phyloP scores from a whole-genome alignment of 2,888 invertebrate genomes.

The Escarpia spicata region DNA sequence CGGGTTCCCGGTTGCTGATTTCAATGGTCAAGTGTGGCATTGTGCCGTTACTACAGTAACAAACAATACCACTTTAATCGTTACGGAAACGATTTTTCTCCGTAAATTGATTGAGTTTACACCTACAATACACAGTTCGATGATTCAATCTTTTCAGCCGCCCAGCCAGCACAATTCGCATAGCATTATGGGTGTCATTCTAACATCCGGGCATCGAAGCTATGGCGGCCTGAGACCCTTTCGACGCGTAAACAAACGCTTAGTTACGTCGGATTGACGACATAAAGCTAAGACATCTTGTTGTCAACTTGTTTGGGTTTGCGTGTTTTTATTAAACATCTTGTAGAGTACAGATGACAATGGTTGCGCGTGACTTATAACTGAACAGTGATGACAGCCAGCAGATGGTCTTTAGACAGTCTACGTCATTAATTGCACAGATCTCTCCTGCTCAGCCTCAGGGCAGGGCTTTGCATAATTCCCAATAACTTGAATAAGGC shows the following conservation, averaged over 20 bases:
- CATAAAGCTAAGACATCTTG: not conserved
- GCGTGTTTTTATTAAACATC: not conserved
- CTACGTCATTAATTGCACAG: too few relatives aligned
- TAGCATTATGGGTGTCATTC: constrained; percentile 4
- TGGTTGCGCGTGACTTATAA: too few relatives aligned
- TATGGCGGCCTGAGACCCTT: not conserved
- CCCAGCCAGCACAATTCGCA: not conserved
- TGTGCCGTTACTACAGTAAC: not conserved
- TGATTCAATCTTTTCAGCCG: not conserved
- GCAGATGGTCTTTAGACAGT: too few relatives aligned
- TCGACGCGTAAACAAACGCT: not conserved
- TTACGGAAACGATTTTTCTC: not conserved
- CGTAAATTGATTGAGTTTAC: not conserved
- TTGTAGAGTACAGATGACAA: not conserved
- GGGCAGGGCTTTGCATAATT: too few relatives aligned
- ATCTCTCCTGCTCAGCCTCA: too few relatives aligned
- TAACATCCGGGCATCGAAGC: not conserved
- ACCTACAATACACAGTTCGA: constrained; percentile 3
- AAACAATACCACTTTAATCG: not conserved
- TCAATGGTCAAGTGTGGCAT: not conserved
- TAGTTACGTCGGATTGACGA: not conserved
- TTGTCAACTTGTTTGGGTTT: not conserved
- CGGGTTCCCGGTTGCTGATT: not conserved
- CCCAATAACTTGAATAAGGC: too few relatives aligned
- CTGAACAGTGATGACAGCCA: too few relatives aligned